Base-by-base conservation (phyloP, 2,888 invertebrate species). In the Andrena haemorrhoa region DNA sequence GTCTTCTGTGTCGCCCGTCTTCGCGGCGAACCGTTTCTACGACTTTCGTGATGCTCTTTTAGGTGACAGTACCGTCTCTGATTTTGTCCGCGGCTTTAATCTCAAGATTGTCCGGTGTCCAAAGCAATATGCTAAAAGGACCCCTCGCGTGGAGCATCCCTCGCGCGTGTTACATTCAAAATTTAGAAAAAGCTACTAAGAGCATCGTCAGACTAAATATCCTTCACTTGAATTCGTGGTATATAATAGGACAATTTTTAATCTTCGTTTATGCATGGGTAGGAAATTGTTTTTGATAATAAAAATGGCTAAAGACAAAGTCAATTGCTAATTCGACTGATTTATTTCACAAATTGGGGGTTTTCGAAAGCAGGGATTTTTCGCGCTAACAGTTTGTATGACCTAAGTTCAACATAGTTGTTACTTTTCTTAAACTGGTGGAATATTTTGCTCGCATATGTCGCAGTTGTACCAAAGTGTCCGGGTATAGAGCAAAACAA, bases 41-140 rank as follows among this genome's bases (percentile, higher is more conserved):
- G 78, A 82, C 81, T 81, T 83, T 82, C 61, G 58, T 66, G 20
- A 73, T 79, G 75, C 82, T 84, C 79, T 86, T 89, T 87, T 81
- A 87, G 83, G 87, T 87, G 89, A 86, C 85, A 84, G 84, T 71
- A 71, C 51, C 81, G 72, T 75, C 66, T 82, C 83, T 75, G 89
- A 89, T 86, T 86, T 83, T 83, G 83, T 83, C 53, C 80, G 49
- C 69, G 53, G 83, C 90, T 89, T 89, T 89, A 89, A 89, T 89
- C 89, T 89, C 88, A 80, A 88, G 85, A 90, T 90, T 89, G 85
- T 89, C 85, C 86, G 78, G 16, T 61, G 66, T 79, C 84, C 79
- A 81, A 80, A 86, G 86, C 72, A 79, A 86, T 83, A 81, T 79
- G 79, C 72, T 66, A 79, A 60, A 81, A 60, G 68, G 84, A 66